Evolutionary conservation across 2,888 invertebrate species (phyloP).

Genomic region (Clostera curtula): DNA sequence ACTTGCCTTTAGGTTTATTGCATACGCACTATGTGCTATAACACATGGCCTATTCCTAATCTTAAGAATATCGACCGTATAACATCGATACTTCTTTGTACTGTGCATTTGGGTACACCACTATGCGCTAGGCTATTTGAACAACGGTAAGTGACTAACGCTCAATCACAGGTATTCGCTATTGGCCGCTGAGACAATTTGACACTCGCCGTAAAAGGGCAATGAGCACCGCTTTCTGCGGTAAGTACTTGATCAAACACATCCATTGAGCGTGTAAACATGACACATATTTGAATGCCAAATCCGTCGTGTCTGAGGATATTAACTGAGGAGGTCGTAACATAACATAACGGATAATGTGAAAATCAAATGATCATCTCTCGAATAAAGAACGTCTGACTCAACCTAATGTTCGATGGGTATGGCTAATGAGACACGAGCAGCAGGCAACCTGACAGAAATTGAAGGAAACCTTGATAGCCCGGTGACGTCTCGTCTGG

Average conservation of each 20-base stretch:
- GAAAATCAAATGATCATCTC: too few relatives aligned
- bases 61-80: slow-evolving; percentile 3
- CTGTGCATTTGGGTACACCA: slow-evolving; percentile 4
- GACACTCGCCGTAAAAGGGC: slow-evolving; percentile 39
- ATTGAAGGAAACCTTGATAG: too few relatives aligned
- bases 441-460: too few relatives aligned
- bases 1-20: too few relatives aligned
- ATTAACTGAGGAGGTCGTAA: too few relatives aligned
- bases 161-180: slow-evolving; percentile 9
- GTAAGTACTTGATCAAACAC: slow-evolving; percentile 25
- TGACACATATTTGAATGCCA: slow-evolving; percentile 20
- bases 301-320: slow-evolving; percentile 1
- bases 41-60: too few relatives aligned
- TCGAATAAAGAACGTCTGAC: too few relatives aligned
- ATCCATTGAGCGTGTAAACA: slow-evolving; percentile 19
- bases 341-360: slow-evolving; percentile 1
- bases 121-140: slow-evolving; percentile 21
- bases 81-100: not conserved
- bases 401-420: too few relatives aligned
- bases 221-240: slow-evolving; percentile 29
- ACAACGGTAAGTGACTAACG: slow-evolving; percentile 20
- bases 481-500: too few relatives aligned
- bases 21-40: too few relatives aligned
- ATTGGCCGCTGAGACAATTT: slow-evolving; percentile 23
- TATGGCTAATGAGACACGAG: too few relatives aligned